Evolutionary conservation across 2,113 vertebrate genomes (phyloP).

Genomic region (Ceuthmochares aereus): DNA sequence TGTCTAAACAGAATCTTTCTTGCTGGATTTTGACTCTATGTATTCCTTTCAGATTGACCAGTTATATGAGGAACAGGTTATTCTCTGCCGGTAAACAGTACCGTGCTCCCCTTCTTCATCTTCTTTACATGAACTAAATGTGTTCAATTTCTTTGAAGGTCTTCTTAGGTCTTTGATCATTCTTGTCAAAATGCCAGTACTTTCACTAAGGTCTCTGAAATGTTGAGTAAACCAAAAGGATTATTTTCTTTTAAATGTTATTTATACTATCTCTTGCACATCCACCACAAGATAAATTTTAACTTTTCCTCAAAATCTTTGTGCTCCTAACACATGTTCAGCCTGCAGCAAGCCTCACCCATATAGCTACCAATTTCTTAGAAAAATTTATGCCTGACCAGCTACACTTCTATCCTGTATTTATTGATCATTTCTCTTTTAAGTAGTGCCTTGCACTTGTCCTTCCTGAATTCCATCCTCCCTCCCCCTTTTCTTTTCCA

Average conservation of each 20-base stretch:
- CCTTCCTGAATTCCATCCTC: not conserved
- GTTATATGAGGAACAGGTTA: not conserved
- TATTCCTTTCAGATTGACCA: not conserved
- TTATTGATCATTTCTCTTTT: conserved; percentile 17
- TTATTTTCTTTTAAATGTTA: not conserved
- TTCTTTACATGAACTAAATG: not conserved
- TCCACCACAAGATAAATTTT: not conserved
- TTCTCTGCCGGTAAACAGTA: not conserved
- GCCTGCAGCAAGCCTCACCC: not conserved
- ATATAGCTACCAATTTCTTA: not conserved
- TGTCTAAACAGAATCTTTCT: not conserved
- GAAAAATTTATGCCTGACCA: not conserved
- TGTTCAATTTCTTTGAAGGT: not conserved
- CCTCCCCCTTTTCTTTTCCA: not conserved
- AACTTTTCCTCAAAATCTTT: not conserved
- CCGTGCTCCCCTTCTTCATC: not conserved
- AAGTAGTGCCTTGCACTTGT: not conserved
- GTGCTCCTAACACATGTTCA: not conserved
- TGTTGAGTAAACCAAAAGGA: not conserved
- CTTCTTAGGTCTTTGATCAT: not conserved
- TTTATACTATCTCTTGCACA: not conserved
- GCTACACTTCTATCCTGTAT: not conserved
- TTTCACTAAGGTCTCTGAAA: not conserved
- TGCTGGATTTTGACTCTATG: not conserved
- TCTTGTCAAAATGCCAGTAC: not conserved